Conservation (phyloP, 2,797 vertebrate species). For the Takifugu ocellatus region DNA sequence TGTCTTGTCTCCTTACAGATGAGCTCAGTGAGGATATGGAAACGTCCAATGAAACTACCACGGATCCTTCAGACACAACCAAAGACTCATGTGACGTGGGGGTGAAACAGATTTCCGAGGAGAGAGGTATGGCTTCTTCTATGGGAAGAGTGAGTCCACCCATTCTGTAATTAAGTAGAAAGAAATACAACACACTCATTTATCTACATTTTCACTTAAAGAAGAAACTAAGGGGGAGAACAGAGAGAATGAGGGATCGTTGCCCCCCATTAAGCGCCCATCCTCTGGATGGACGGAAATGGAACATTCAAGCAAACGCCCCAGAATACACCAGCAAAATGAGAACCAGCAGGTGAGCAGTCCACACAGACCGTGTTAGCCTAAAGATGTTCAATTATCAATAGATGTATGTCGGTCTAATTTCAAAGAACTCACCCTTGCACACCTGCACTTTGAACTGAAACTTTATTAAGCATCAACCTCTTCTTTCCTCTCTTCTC, state of each 20-base stretch:
- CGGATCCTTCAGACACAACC: slow-evolving; percentile 82
- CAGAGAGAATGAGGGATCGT: slow-evolving; percentile 79
- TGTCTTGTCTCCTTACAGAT: slow-evolving; percentile 68
- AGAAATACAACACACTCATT: not conserved
- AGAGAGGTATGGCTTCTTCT: slow-evolving; percentile 70
- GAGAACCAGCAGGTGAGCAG: slow-evolving; percentile 86
- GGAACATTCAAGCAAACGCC: slow-evolving; percentile 83
- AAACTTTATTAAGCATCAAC: slow-evolving; percentile 3
- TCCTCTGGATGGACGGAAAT: slow-evolving; percentile 75
- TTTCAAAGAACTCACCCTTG: too few species aligned
- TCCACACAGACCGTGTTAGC: not conserved
- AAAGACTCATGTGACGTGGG: slow-evolving; percentile 82
- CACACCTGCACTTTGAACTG: too few species aligned
- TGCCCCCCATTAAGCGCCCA: slow-evolving; percentile 77
- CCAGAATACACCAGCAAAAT: slow-evolving; percentile 86
- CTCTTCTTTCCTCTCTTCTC: not conserved
- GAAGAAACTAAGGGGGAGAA: slow-evolving; percentile 60
- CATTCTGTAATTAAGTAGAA: not conserved
- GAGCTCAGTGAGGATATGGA: slow-evolving; percentile 84
- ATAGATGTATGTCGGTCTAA: not conserved
- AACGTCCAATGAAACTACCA: slow-evolving; percentile 75
- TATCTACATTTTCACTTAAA: slow-evolving; percentile 16
- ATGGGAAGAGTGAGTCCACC: not conserved
- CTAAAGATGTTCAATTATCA: not conserved
- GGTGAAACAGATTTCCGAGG: slow-evolving; percentile 77